phyloP scores from a whole-genome alignment of 2,797 vertebrate genomes.

The Varecia variegata region DNA sequence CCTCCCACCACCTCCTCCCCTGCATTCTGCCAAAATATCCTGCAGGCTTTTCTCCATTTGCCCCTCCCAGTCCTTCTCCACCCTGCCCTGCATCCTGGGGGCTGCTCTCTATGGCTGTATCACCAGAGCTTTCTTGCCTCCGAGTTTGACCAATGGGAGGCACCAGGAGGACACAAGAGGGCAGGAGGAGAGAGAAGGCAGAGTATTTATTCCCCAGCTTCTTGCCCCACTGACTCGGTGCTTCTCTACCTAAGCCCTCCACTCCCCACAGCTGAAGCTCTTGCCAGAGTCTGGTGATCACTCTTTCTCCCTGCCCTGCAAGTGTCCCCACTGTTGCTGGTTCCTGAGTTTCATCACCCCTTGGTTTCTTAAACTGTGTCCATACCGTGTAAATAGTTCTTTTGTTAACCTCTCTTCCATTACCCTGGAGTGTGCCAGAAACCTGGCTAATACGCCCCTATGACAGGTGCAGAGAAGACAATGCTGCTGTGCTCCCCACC shows the following conservation, averaged over 20 bases:
- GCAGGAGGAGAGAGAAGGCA: background rate
- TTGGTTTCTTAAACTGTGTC: background rate
- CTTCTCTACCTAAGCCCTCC: background rate
- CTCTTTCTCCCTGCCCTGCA: background rate
- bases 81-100: background rate
- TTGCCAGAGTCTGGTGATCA: background rate
- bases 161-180: background rate
- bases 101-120: background rate
- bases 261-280: background rate
- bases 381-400: background rate
- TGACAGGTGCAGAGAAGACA: background rate
- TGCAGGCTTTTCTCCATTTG: background rate
- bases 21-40: background rate
- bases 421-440: background rate
- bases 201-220: background rate
- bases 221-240: background rate
- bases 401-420: background rate
- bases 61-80: background rate
- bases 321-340: background rate
- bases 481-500: background rate
- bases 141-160: background rate
- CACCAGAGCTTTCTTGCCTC: background rate
- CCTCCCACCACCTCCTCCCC: background rate
- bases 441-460: background rate
- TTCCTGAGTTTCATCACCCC: background rate